Conservation (phyloP, 1,140 invertebrate genomes). For the Lordiphosa stackelbergi region DNA sequence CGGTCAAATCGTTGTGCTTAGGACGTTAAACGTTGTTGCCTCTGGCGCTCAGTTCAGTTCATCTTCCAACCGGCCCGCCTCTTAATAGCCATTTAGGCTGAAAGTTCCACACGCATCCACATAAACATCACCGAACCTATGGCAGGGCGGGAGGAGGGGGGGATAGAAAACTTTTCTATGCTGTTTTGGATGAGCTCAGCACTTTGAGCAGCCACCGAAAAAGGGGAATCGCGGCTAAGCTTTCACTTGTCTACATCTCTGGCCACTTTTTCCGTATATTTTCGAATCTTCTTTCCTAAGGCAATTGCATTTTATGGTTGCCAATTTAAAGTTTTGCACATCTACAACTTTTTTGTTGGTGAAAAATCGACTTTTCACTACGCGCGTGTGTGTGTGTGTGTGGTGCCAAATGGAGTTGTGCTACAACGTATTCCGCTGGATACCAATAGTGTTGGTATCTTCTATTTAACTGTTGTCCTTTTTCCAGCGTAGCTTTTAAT, state of each 20-base stretch:
- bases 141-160: conserved; percentile 4
- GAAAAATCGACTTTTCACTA: conserved; percentile 71
- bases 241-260: conserved; percentile 28
- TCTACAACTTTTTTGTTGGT: conserved; percentile 58
- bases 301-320: conserved; percentile 33
- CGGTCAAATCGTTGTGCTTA: conserved; percentile 15
- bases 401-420: conserved; percentile 60
- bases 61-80: conserved; percentile 11
- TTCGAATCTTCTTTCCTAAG: conserved; percentile 20
- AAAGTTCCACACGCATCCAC: conserved; percentile 31
- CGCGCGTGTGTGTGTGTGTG: conserved; percentile 7
- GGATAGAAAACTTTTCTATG: conserved; percentile 38
- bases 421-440: conserved; percentile 43
- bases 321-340: conserved; percentile 67
- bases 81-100: conserved; percentile 50
- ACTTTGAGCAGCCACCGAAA: conserved; percentile 10
- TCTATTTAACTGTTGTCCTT: conserved; percentile 62
- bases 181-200: conserved; percentile 61
- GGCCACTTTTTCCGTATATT: conserved; percentile 3
- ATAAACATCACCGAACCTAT: conserved; percentile 36
- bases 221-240: conserved; percentile 1
- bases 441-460: conserved; percentile 74
- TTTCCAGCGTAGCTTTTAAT: conserved; percentile 68
- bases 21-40: conserved; percentile 32
- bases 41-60: conserved; percentile 1